Evolutionary conservation across 2,113 vertebrate species (phyloP).

Genomic region (Acinonyx jubatus): DNA sequence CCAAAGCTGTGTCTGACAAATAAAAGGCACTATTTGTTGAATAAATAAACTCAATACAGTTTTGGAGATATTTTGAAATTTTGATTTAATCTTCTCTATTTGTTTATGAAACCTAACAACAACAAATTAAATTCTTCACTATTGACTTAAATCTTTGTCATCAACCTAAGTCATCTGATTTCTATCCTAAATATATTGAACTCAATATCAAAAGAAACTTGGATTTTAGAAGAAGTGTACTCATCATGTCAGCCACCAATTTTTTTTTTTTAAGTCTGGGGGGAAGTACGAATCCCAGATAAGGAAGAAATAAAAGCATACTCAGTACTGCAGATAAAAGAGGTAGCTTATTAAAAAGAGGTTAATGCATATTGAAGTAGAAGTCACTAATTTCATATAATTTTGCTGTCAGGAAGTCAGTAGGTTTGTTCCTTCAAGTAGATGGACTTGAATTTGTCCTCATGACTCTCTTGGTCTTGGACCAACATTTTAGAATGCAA

Average conservation of each 20-base stretch:
- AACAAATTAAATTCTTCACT: slow-evolving; percentile 50
- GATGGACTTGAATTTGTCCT: neutral
- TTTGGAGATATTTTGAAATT: slow-evolving; percentile 38
- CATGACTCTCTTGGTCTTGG: neutral
- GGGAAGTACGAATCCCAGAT: slow-evolving; percentile 7
- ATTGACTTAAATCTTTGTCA: slow-evolving; percentile 61
- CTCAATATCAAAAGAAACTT: slow-evolving; percentile 67
- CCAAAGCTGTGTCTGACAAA: neutral
- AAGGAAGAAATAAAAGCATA: slow-evolving; percentile 64
- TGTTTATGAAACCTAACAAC: slow-evolving; percentile 22
- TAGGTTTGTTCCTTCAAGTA: slow-evolving; percentile 30
- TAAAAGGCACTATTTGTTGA: neutral
- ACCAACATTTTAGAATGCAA: slow-evolving; percentile 7
- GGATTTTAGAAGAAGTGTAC: slow-evolving; percentile 65
- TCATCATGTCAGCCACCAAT: slow-evolving; percentile 58
- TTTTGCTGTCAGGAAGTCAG: slow-evolving; percentile 14
- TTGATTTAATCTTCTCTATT: slow-evolving; percentile 19
- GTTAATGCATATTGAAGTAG: slow-evolving; percentile 53
- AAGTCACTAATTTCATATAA: slow-evolving; percentile 41
- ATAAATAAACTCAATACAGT: neutral
- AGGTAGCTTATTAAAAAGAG: slow-evolving; percentile 30
- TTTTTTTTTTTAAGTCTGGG: slow-evolving; percentile 41
- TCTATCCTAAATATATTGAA: slow-evolving; percentile 51
- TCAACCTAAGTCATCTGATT: slow-evolving; percentile 57
- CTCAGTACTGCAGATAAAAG: slow-evolving; percentile 41